Conservation (phyloP, 2,113 vertebrate species). For the Indri indri region DNA sequence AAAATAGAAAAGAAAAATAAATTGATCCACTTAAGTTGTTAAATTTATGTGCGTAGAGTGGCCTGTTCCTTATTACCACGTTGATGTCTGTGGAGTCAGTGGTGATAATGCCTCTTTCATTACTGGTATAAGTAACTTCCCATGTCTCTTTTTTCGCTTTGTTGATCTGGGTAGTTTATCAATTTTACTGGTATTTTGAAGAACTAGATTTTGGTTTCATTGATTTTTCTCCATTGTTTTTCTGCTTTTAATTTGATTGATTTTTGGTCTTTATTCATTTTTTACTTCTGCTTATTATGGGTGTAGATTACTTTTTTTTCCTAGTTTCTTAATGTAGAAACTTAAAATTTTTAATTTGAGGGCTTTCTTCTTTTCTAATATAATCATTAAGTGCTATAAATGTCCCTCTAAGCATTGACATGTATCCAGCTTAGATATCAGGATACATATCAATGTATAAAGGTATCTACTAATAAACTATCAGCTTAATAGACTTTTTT, state of each 20-base stretch:
- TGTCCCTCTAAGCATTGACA: neutral
- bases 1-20: neutral
- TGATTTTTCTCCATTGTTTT: neutral
- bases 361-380: neutral
- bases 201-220: neutral
- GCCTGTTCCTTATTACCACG: neutral
- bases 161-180: neutral
- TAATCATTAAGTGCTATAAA: neutral
- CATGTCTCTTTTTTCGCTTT: neutral
- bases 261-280: constrained; percentile 4
- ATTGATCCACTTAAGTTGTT: neutral
- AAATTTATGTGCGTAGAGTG: neutral
- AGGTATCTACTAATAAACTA: neutral
- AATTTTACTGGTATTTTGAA: constrained; percentile 43
- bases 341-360: constrained; percentile 21
- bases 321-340: neutral
- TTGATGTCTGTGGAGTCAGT: neutral
- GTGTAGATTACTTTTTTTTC: neutral
- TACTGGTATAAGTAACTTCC: neutral
- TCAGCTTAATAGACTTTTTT: constrained; percentile 8
- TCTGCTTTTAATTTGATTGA: neutral
- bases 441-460: too few relatives aligned
- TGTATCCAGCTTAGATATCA: neutral
- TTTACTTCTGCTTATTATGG: neutral
- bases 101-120: neutral